phyloP scores from a whole-genome alignment of 2,797 vertebrate genomes.

The Diglossa cyanea region DNA sequence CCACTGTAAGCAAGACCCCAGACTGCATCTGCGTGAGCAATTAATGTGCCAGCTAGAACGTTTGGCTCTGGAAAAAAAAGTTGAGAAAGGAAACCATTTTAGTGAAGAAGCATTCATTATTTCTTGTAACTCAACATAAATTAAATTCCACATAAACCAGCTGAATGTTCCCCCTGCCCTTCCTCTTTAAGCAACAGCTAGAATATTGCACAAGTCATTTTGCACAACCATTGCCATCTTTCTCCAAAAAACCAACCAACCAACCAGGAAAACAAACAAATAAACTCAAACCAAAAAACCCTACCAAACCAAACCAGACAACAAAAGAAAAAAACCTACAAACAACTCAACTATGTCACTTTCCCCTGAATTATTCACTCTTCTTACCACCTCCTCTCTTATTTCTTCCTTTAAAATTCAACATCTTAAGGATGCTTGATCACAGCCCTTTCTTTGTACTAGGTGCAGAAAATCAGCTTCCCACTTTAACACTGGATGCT shows the following conservation, averaged over 20 bases:
- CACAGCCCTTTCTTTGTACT: neutral
- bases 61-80: constrained; percentile 83
- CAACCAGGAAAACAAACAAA: neutral
- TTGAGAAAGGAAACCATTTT: neutral
- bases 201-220: neutral
- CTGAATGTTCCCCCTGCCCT: no score
- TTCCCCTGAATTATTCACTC: neutral
- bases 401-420: neutral
- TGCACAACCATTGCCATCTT: neutral
- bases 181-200: neutral
- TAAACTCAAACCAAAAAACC: neutral
- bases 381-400: neutral
- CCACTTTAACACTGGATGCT: neutral
- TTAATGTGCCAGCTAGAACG: constrained; percentile 90
- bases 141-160: neutral
- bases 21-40: constrained; percentile 91
- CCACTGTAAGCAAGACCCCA: constrained; percentile 95
- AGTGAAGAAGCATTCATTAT: neutral
- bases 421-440: neutral
- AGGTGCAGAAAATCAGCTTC: neutral
- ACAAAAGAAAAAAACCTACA: fast-evolving
- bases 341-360: neutral
- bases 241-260: neutral
- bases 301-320: neutral
- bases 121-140: neutral